phyloP scores from a whole-genome alignment of 2,888 invertebrate genomes.

The Eristalinus aeneus region DNA sequence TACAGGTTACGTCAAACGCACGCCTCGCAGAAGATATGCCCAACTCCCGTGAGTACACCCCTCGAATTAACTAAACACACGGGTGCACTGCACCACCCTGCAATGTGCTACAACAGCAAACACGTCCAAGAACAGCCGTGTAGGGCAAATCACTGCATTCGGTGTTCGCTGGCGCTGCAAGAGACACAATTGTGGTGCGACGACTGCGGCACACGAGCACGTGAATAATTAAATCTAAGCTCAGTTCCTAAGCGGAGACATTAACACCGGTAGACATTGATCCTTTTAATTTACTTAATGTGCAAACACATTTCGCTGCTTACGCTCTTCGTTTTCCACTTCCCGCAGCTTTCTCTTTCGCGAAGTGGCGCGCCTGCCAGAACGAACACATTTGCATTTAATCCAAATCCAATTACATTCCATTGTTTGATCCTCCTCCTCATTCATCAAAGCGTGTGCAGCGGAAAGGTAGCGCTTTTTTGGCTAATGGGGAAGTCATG shows the following conservation, averaged over 20 bases:
- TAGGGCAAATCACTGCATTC: not conserved
- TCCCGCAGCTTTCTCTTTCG: slow-evolving; percentile 12
- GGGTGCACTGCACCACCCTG: not conserved
- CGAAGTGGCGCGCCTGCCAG: not conserved
- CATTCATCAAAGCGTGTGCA: not conserved
- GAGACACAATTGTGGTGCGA: not conserved
- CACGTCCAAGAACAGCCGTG: not conserved
- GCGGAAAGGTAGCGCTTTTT: not conserved
- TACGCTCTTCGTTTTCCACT: slow-evolving; percentile 27
- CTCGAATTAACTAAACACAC: not conserved
- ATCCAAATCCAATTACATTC: slow-evolving; percentile 35
- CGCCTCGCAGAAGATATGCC: too few relatives aligned
- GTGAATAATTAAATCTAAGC: slow-evolving; percentile 52
- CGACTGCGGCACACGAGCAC: not conserved
- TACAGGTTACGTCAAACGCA: too few relatives aligned
- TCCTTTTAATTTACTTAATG: slow-evolving; percentile 56
- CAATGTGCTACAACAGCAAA: not conserved
- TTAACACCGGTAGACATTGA: slow-evolving; percentile 37
- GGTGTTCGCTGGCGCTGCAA: not conserved
- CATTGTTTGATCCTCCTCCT: not conserved
- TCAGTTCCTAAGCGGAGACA: slow-evolving; percentile 46
- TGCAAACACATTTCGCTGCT: slow-evolving; percentile 8
- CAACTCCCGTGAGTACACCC: too few relatives aligned
- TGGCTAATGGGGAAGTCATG: not conserved
- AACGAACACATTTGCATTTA: slow-evolving; percentile 8